Evolutionary conservation across 2,113 vertebrate genomes (phyloP), one percentile per base, ranked within the genome.

Genomic region (Nannospalax galili): DNA sequence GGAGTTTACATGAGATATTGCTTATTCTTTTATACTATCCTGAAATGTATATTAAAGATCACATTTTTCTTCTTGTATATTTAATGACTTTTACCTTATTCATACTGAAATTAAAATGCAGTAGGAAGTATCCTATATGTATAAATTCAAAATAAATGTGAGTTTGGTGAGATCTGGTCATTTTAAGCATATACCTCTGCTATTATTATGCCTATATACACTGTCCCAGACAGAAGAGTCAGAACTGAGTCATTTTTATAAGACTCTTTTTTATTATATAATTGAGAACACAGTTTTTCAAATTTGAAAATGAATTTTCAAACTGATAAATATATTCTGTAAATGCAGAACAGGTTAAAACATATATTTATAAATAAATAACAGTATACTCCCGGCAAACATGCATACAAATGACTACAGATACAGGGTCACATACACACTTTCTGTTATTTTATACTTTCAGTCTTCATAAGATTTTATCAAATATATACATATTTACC

Each of bases 91-190:
- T 67, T 84, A 95, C 17, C 6, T 93, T 7, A 85, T n/a, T 45
- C 40, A 84, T 96, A 24, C 30, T 2, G 96, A 32, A n/a, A 45
- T 88, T 42, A 24, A 84, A 78, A 64, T 95, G 26, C 8, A 92
- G 32, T 1, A 72, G 52, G 20, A 96, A 87, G 91, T 84, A 89
- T 1, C 16, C 24, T 52, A 72, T 2, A 65, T 65, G 74, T 96
- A 91, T 5, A 95, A 97, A 95, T 79, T 90, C 85, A 77, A 90
- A 6, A 92, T 48, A 91, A 80, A 95, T 28, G 1, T 84, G 37
- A 84, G 20, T 93, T 26, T 75, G 60, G 45, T 77, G 19, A 94
- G 94, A 90, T 92, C 32, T 81, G 35, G 3, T 2, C 7, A 45
- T 16, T 35, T 88, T 67, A 94, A 85, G 4, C 17, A 3, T n/a